Evolutionary conservation across 2,888 invertebrate species (phyloP), one percentile per base, ranked within the genome.

Genomic region (Yponomeuta evonymella): DNA sequence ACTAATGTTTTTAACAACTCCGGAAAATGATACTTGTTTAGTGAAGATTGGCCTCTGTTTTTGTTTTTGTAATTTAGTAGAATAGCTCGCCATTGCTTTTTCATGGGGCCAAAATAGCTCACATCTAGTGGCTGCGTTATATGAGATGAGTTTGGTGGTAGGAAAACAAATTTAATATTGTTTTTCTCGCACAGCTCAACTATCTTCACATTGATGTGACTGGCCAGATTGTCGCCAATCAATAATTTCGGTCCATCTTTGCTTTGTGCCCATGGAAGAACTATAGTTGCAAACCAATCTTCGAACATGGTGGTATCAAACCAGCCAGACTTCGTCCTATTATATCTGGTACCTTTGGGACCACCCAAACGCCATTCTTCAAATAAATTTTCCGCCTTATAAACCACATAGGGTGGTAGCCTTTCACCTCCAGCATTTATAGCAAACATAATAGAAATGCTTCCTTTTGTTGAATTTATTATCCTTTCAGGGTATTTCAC

Each of bases 351-450:
- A 68, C 79, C 75, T 71, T 69, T 23, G 29, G 85, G 86, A 9
- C 88, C 89, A 69, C 81, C 79, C 74, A 75, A 74, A 8, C 76
- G 79, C 88, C 89, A 90, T 43, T 43, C 43, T 43, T 43, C 43
- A 43, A 43, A 43, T 43, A 43, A 43, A 33, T 33, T 70, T 71
- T 77, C 75, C 1, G 85, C 76, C 75, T 88, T 90, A 74, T 88
- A 88, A 0, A 86, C 83, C 5, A 87, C 81, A 74, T 87, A 89
- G 36, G 78, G 77, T 6, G 86, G 85, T 48, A 87, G 73, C 3
- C 83, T 30, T 66, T 75, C 72, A 6, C 87, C 88, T 70, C 73
- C 75, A 12, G 86, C 86, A 64, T 79, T 78, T 12, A 77, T 83
- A 70, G 82, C 78, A 72, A 87, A 77, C 86, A 88, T 89, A 2